Conservation (phyloP, 2,113 vertebrate genomes). For the Aramus guarauna region DNA sequence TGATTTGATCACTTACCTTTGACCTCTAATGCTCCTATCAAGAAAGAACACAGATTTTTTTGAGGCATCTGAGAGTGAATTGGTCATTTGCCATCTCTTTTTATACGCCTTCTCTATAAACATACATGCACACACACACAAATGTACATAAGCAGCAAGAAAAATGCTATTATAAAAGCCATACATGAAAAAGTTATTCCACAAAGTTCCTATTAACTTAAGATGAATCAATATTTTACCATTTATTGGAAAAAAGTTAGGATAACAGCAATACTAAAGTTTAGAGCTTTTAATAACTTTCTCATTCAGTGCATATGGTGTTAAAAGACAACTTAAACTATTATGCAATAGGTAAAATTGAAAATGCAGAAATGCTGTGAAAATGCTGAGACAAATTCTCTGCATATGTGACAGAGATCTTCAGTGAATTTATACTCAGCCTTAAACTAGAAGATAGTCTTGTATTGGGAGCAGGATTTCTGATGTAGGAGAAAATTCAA, state of each 20-base stretch:
- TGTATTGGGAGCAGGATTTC: not conserved
- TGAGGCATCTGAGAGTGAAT: not conserved
- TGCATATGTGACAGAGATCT: not conserved
- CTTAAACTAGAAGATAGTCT: not conserved
- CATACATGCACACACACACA: not conserved
- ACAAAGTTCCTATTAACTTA: not conserved
- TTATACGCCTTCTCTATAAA: not conserved
- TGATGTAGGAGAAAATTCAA: not conserved
- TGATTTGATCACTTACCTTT: not conserved
- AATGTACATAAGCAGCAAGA: not conserved
- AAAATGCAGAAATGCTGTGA: not conserved
- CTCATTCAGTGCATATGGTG: not conserved
- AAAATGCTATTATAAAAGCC: not conserved
- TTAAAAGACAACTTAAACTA: not conserved
- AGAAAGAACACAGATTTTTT: not conserved
- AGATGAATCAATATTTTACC: not conserved
- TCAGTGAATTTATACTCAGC: not conserved
- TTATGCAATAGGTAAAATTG: not conserved
- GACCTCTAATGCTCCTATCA: not conserved
- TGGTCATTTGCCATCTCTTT: not conserved
- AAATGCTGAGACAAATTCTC: not conserved
- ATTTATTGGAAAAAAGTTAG: not conserved
- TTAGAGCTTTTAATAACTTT: not conserved
- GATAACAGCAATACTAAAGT: not conserved
- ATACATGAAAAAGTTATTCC: not conserved